Evolutionary conservation across 2,888 invertebrate genomes (phyloP).

Genomic region (Acanthococcus lagerstroemiae): DNA sequence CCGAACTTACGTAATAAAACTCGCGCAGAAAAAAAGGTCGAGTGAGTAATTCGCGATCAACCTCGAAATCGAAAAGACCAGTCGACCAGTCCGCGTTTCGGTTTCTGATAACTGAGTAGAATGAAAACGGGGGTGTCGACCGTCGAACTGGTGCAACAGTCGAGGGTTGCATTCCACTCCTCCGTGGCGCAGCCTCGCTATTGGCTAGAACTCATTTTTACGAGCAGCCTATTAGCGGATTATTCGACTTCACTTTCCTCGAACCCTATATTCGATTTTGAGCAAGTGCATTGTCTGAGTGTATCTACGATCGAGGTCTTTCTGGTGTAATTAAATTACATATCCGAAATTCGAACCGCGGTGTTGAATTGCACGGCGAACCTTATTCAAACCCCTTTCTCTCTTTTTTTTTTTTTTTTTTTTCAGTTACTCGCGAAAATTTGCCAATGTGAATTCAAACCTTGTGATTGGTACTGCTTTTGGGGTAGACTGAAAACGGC

Average conservation of each 20-base stretch:
- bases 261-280: background rate
- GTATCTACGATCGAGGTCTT: no score
- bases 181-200: background rate
- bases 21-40: no score
- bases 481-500: no score
- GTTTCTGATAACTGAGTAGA: background rate
- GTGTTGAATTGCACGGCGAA: no score
- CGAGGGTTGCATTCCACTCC: slow-evolving; percentile 10
- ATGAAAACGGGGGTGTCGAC: slow-evolving; percentile 4
- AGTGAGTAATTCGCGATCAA: background rate
- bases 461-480: no score
- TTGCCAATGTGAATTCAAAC: no score
- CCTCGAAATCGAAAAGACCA: background rate
- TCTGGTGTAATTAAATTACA: no score
- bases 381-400: no score
- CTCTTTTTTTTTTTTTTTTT: no score
- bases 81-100: background rate
- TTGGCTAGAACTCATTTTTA: background rate
- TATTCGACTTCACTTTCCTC: slow-evolving; percentile 1
- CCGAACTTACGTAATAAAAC: no score
- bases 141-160: background rate
- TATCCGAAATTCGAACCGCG: no score
- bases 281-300: slow-evolving; percentile 1
- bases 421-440: no score
- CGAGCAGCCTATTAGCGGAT: slow-evolving; percentile 12